Base-by-base conservation (phyloP, 2,113 vertebrate genomes). In the Phoenicopterus ruber region DNA sequence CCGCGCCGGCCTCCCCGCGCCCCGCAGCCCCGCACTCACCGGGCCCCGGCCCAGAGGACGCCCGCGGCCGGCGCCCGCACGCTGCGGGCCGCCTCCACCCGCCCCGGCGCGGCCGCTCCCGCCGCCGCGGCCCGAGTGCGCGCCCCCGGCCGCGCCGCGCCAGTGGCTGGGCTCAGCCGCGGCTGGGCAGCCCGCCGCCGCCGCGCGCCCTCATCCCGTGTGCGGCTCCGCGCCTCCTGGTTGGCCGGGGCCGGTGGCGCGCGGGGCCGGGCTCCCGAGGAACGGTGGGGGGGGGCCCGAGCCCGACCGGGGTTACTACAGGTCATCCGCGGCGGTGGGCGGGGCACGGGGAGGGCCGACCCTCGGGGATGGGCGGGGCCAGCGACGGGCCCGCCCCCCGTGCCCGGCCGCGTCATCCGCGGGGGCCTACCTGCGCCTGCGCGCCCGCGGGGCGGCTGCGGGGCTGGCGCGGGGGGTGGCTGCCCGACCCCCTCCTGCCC, bases 211-310 rank as follows among this genome's bases (percentile, higher is more conserved):
- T 87, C 77, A 62, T 78, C 44, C 55, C 86, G 25, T 70, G 49
- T 78, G 86, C 74, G 25, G n/a, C 50, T 36, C 62, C 40, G 86
- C 19, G 96, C 54, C 42, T 88, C 58, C 81, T 73, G 96, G 98
- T 99, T 99, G 98, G 98, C 70, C 66, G 29, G 52, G 21, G 42
- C 18, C 18, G 93, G 98, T 99, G 98, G 98, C 98, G 98, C 98
- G 98, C 98, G 98, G 87, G 94, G 97, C 94, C 58, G 88, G 73
- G 96, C 91, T n/a, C 46, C 12, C 55, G 78, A 84, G 47, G 42
- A 72, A 10, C 3, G 31, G 66, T 2, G 54, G 15, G 55, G 24
- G n/a, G 25, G 52, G 12, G 26, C 17, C 15, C 29, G 72, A 8
- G 97, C 88, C 21, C 36, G 42, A 2, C 17, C 14, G 34, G 59